Evolutionary conservation across 1,140 invertebrate genomes (phyloP).

Genomic region (Drosophila pectinifera): DNA sequence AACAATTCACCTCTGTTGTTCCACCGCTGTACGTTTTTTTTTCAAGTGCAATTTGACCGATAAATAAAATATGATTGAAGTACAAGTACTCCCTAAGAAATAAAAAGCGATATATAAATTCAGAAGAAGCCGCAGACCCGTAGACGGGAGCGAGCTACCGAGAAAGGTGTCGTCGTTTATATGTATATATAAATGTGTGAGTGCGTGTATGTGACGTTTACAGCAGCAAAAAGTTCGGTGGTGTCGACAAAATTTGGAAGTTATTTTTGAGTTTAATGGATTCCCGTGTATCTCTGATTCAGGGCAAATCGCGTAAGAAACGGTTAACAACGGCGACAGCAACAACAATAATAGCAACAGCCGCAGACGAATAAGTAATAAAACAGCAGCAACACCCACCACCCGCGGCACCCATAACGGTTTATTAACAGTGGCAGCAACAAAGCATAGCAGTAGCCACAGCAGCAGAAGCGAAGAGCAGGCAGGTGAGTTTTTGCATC

Average conservation of each 20-base stretch:
- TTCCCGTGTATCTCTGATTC: conserved; percentile 25
- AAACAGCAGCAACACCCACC: conserved; percentile 23
- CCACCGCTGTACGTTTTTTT: conserved; percentile 17
- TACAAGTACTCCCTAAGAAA: conserved; percentile 5
- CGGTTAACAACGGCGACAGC: conserved; percentile 19
- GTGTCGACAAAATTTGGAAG: conserved; percentile 65
- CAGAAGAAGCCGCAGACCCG: conserved; percentile 4
- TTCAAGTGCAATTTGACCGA: conserved; percentile 23
- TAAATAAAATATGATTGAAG: conserved; percentile 23
- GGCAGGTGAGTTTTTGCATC: conserved; percentile 40
- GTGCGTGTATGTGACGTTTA: conserved; percentile 67
- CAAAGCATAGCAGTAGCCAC: background rate
- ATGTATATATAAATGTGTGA: conserved; percentile 34
- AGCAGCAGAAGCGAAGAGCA: conserved; percentile 13
- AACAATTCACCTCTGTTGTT: conserved; percentile 16
- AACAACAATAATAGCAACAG: conserved; percentile 22
- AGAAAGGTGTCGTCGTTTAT: conserved; percentile 31
- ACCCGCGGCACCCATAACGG: conserved; percentile 29
- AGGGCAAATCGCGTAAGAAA: conserved; percentile 9
- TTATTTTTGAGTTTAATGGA: conserved; percentile 54
- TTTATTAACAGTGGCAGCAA: conserved; percentile 35
- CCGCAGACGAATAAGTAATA: conserved; percentile 1
- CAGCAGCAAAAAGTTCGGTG: conserved; percentile 49
- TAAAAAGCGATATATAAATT: conserved; percentile 7
- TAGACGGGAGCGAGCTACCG: conserved; percentile 5